Evolutionary conservation across 2,797 vertebrate species (phyloP), one percentile per base, ranked within the genome.

Genomic region (Denticeps clupeoides): DNA sequence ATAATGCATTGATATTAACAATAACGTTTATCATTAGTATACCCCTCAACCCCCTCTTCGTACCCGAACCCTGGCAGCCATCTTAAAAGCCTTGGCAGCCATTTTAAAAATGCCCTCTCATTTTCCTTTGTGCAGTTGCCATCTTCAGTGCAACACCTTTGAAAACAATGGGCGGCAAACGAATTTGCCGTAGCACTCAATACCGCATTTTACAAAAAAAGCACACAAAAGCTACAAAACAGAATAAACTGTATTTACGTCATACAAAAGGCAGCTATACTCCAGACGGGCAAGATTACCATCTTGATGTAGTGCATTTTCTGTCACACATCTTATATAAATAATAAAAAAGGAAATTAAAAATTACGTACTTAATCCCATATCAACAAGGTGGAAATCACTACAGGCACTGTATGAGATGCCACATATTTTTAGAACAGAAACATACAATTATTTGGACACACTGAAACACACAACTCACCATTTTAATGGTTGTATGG

Each of bases 81-180:
- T 93, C 83, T 93, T 93, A 84, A 80, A 84, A 82, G 84, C 76
- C 79, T 78, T 94, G 92, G 92, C 90, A 94, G 90, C 92, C 91
- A 94, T 94, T 92, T 96, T 92, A 87, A 87, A 70, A 72, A 71
- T 65, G 63, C 74, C 82, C 79, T 79, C 79, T 87, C 83, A 82
- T 19, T 21, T 86, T 74, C 74, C 79, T 84, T 83, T 85, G 82
- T 87, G 81, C 74, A 65, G 65, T 73, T 72, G 75, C 81, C 79
- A 75, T 70, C 80, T 77, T 74, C 70, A 73, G 71, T 67, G 60
- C 46, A 53, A 63, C 47, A 24, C 40, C 59, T 85, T 81, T 77
- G 75, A 82, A 76, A 79, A 83, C 79, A 77, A 82, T 69, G 72
- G 76, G 70, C 59, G 74, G 79, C 80, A 77, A 70, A 71, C 49